Conservation (phyloP, 2,113 vertebrate genomes). For the Sarotherodon lohbergeri region DNA sequence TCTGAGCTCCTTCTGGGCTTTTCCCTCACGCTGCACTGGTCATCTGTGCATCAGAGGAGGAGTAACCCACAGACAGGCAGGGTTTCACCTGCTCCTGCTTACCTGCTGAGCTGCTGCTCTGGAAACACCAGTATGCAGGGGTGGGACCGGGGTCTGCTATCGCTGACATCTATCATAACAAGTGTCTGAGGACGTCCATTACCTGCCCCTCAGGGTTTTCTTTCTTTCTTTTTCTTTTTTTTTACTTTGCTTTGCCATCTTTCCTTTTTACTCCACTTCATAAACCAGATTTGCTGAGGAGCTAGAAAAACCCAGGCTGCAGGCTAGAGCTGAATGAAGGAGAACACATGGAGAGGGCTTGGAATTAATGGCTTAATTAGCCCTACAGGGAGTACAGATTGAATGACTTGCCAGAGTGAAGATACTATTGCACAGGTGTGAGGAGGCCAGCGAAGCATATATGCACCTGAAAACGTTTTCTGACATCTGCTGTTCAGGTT, state of each 20-base stretch:
- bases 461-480: constrained; percentile 21
- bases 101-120: background rate
- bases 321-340: background rate
- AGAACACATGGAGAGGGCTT: background rate
- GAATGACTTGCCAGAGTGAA: constrained; percentile 36
- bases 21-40: background rate
- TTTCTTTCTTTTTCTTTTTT: background rate
- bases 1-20: background rate
- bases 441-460: constrained; percentile 20
- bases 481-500: constrained; percentile 14
- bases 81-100: background rate
- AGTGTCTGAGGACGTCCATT: constrained; percentile 17
- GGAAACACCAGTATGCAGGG: background rate
- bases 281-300: background rate
- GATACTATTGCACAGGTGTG: constrained; percentile 39
- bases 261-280: background rate
- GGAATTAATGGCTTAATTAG: constrained; percentile 57
- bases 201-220: background rate
- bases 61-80: background rate
- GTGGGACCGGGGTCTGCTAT: background rate
- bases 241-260: background rate
- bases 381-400: constrained; percentile 38
- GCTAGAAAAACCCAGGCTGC: background rate
- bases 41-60: background rate
- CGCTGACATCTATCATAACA: constrained; percentile 33